Evolutionary conservation across 53 echinoderm and acorn worm species (phyloP), one percentile per base, ranked within the genome.

Genomic region (Stichopus horrens): DNA sequence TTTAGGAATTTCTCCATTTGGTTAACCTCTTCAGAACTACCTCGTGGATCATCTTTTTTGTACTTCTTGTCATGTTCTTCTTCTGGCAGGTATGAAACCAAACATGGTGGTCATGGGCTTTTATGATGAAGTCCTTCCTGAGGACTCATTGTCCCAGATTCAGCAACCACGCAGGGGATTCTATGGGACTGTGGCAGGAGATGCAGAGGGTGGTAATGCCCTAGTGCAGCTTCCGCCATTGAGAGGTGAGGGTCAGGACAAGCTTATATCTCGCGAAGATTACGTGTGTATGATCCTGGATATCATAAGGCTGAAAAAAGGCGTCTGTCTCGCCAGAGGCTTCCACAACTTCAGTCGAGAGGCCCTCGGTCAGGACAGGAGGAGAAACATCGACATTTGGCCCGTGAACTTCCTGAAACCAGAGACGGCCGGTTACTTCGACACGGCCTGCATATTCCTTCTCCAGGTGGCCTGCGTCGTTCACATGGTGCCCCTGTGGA

Each of bases 401-500:
- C 97, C 97, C 5, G 87, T 97, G 67, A 97, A 97, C 86, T 95
- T 97, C 88, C 91, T 97, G 65, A 97, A 97, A 75, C 97, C 97
- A 7, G 97, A 97, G 75, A 94, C 95, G 6, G 93, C 91, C 8
- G 95, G 95, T 0, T 97, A 97, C 83, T 90, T 97, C 7, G 97
- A 97, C 74, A 97, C 97, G 5, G 92, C 97, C 0, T 97, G 97
- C 21, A 94, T 97, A 54, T 97, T 97, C 77, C 86, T 97, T 23
- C 89, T 97, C 23, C 97, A 97, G 84, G 88, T 97, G 8, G 94
- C 97, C 22, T 95, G 95, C 81, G 95, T 97, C 14, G 89, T 97
- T n/a, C 93, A 95, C 91, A 97, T 97, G 97, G 97, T 97, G 4
- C 94, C 92, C 6, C 55, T 85, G 19, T 97, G 97, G 97, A 87